Percentiles rank a stretch among this genome's conserved stretches.
These are phyloP conservation scores for Lycocerus yunnanus DNA, from an alignment of 2,888 invertebrate species.

Conservation along the genomic window DNA sequence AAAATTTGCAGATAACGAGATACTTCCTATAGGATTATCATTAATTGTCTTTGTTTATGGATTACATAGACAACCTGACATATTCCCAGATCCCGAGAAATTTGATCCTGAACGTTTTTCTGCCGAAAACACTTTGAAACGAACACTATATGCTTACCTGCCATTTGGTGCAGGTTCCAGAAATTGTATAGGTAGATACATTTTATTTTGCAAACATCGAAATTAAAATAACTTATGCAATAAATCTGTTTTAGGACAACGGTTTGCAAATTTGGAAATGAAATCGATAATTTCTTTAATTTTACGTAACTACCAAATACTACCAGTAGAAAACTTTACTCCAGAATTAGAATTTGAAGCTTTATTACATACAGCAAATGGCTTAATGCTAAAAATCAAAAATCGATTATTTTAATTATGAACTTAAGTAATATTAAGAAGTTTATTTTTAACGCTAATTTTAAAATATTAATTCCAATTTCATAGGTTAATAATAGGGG, in stretches of 20 bases:
- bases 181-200: slow-evolving; percentile 46
- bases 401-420: not conserved
- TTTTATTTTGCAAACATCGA: not conserved
- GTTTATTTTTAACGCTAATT: too few species aligned
- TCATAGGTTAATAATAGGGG: too few species aligned
- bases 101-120: slow-evolving; percentile 46
- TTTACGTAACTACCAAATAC: not conserved
- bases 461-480: too few species aligned
- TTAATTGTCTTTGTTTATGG: not conserved
- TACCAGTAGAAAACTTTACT: not conserved
- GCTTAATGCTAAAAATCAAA: not conserved
- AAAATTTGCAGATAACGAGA: not conserved
- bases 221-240: not conserved
- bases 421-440: too few species aligned
- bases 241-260: not conserved
- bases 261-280: not conserved
- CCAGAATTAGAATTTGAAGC: not conserved
- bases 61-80: slow-evolving; percentile 44
- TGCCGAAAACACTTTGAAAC: slow-evolving; percentile 34
- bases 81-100: slow-evolving; percentile 48
- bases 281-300: not conserved
- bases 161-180: slow-evolving; percentile 38
- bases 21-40: not conserved
- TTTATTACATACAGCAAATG: not conserved
- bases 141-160: slow-evolving; percentile 35